Conservation (phyloP, 2,797 vertebrate genomes). For the Antrozous pallidus region DNA sequence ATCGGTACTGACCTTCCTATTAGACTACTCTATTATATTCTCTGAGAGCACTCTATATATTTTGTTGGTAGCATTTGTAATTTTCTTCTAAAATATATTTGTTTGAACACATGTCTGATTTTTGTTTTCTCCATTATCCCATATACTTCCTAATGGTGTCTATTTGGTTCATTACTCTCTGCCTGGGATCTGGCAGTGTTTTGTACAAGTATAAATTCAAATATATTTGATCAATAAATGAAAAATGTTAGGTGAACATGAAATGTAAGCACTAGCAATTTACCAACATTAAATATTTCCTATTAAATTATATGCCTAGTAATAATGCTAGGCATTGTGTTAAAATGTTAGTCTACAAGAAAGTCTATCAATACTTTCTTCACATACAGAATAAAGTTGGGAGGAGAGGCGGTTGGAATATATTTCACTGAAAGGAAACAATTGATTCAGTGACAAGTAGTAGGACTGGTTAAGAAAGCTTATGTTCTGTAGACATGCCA, state of each 20-base stretch:
- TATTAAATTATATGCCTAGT: background rate
- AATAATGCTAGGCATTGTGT: background rate
- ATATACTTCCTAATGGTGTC: background rate
- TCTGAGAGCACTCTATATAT: background rate
- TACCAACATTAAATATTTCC: background rate
- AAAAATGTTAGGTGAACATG: background rate
- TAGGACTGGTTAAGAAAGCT: background rate
- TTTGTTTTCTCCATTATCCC: background rate
- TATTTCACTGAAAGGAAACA: background rate
- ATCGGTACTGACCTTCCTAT: background rate
- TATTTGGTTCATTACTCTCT: background rate
- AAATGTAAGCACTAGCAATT: background rate
- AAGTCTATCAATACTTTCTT: background rate
- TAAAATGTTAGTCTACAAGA: background rate
- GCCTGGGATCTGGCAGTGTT: background rate
- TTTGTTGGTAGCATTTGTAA: background rate
- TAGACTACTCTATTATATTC: background rate
- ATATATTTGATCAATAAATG: background rate
- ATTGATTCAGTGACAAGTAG: background rate
- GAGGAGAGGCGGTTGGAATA: rapidly evolving
- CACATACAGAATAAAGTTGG: background rate
- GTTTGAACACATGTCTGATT: background rate
- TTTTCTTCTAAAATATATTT: background rate
- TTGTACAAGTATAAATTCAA: background rate
- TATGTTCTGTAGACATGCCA: background rate